Percentiles rank a stretch among this genome's conserved stretches.
Evolutionary conservation across 2,888 invertebrate species (phyloP).

Genomic region (Metalampra italica): DNA sequence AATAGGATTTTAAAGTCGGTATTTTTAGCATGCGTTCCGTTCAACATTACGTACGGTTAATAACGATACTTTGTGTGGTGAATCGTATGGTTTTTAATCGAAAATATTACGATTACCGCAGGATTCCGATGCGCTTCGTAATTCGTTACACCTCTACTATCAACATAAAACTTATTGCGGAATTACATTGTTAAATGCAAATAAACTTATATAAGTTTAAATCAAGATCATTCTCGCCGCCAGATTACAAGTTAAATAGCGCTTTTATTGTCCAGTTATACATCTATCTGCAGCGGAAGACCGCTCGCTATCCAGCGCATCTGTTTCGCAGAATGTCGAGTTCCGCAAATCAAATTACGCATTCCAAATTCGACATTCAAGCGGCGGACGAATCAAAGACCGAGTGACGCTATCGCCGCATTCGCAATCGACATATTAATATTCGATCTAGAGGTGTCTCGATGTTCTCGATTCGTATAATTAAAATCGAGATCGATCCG

Average conservation of each 20-base stretch:
- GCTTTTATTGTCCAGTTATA: constrained; percentile 34
- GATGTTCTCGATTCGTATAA: constrained; percentile 75
- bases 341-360: constrained; percentile 67
- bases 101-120: too few species aligned
- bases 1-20: too few species aligned
- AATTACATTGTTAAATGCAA: constrained; percentile 27
- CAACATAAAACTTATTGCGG: neutral
- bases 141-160: too few species aligned
- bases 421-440: constrained; percentile 73
- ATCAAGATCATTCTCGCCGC: constrained; percentile 38
- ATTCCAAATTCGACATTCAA: constrained; percentile 64
- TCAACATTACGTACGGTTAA: too few species aligned
- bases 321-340: constrained; percentile 57
- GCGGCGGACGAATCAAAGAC: constrained; percentile 56
- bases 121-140: too few species aligned
- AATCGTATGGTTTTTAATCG: too few species aligned
- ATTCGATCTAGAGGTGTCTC: constrained; percentile 69
- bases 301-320: constrained; percentile 44
- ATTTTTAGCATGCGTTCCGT: too few species aligned
- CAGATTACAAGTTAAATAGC: constrained; percentile 23
- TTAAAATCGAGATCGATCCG: constrained; percentile 74
- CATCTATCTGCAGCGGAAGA: constrained; percentile 55
- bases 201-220: constrained; percentile 24
- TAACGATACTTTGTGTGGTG: too few species aligned
- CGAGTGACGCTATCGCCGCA: constrained; percentile 52